A percentile compares a stretch with the other conserved stretches of the same genome.
Evolutionary conservation across 1,140 invertebrate species (phyloP).

Genomic region (Brachionus asplanchnoidis): DNA sequence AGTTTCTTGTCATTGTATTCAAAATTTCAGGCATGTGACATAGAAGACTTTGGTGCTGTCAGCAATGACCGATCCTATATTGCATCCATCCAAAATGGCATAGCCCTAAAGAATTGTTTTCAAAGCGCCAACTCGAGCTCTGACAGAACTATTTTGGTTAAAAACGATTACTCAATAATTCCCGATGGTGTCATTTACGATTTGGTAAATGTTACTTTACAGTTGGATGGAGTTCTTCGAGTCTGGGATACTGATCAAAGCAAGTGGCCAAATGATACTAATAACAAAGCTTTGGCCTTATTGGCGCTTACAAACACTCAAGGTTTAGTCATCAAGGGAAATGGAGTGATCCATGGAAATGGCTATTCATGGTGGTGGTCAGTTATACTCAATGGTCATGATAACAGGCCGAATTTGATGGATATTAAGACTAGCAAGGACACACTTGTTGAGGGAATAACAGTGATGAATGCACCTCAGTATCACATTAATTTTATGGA

Average conservation of each 20-base stretch:
- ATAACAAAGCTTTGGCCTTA: background rate
- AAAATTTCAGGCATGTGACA: background rate
- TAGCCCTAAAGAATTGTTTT: background rate
- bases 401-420: constrained; percentile 6
- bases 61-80: background rate
- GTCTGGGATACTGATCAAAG: background rate
- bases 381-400: background rate
- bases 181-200: background rate
- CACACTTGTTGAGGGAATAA: background rate
- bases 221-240: background rate
- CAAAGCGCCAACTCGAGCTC: background rate
- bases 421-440: background rate
- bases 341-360: constrained; percentile 12
- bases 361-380: constrained; percentile 12
- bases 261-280: background rate
- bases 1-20: background rate
- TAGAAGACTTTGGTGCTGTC: background rate
- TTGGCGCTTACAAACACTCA: background rate
- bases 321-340: background rate
- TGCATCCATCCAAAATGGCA: background rate
- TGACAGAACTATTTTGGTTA: background rate
- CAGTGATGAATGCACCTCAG: background rate
- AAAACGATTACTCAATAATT: background rate
- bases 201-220: background rate
- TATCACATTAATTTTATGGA: background rate